A percentile compares a stretch with the other conserved stretches of the same genome.
Evolutionary conservation across 2,797 vertebrate species (phyloP).

Genomic region (Taenioides sp.): DNA sequence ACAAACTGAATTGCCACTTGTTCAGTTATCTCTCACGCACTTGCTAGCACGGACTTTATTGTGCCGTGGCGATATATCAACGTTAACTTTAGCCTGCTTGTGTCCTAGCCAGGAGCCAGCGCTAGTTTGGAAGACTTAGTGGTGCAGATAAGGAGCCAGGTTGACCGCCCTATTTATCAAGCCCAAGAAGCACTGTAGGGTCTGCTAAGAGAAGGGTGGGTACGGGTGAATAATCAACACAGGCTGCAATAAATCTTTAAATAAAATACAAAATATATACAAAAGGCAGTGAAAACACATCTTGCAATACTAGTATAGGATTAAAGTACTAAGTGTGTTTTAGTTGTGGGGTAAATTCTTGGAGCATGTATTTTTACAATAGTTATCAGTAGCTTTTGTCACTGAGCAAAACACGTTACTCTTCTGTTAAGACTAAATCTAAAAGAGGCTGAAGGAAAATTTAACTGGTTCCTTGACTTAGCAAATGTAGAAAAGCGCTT

Average conservation of each 20-base stretch:
- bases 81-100: constrained; percentile 31
- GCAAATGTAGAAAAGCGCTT: too few relatives aligned
- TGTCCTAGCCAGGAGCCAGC: constrained; percentile 36
- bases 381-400: too few relatives aligned
- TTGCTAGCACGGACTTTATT: constrained; percentile 35
- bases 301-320: background rate
- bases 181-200: constrained; percentile 13
- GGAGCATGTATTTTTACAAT: too few relatives aligned
- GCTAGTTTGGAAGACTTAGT: constrained; percentile 34
- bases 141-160: constrained; percentile 42
- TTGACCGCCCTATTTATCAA: constrained; percentile 49
- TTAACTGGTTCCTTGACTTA: too few relatives aligned
- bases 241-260: background rate
- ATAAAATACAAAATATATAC: background rate
- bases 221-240: background rate
- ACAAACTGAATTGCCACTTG: constrained; percentile 26
- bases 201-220: background rate
- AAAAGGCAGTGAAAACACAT: background rate
- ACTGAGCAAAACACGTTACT: too few relatives aligned
- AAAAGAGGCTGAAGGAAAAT: too few relatives aligned
- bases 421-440: too few relatives aligned
- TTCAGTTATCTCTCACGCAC: constrained; percentile 5
- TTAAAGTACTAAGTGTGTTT: too few relatives aligned
- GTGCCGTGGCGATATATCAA: constrained; percentile 44
- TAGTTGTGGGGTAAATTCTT: too few relatives aligned